Evolutionary conservation across 2,797 vertebrate species (phyloP), one percentile per base, ranked within the genome.

Genomic region (Lagorchestes hirsutus): DNA sequence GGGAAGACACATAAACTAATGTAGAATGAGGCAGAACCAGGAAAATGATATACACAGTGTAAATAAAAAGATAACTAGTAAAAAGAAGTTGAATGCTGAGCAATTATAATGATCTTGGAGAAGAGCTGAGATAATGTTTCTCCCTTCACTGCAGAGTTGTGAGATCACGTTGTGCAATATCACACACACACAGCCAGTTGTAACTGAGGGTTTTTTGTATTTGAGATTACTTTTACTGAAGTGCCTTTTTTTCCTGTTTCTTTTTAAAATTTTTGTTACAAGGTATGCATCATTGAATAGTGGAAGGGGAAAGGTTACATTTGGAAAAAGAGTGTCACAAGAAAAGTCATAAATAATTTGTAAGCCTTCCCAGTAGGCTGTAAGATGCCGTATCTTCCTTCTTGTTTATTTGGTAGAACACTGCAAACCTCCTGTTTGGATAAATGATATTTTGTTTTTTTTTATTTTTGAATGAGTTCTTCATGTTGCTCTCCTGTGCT

Each of bases 381-480:
- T 52, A 92, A 96, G 91, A 96, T 94, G 90, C 54, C 96, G 95
- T 96, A 97, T 97, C 97, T 96, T 96, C 92, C 94, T 96, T 96
- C 93, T 95, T 95, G 92, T 94, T 96, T 96, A 93, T 96, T 96
- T 96, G 96, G 95, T 28, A 93, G 92, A 95, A 96, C 57, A 92
- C 91, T 95, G 55, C 90, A 94, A 93, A 97, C 92, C 95, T 55
- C 94, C 96, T 97, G 95, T 96, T 97, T 97, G 96, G 90, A 62
- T 94, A 93, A 97, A 95, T 92, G 94, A 96, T 94, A 40, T 93
- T 92, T 93, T 62, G 59, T 92, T 95, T 97, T 94, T 95, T 96
- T 96, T 94, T 93, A 87, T 96, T 97, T 97, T 95, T 97, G 95
- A 97, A 95, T 96, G 95, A 91, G 94, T 91, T 96, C 92, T 97